These are phyloP conservation scores for Polydrusus cervinus DNA, from an alignment of 2,888 invertebrate species.

Conservation along the genomic window DNA sequence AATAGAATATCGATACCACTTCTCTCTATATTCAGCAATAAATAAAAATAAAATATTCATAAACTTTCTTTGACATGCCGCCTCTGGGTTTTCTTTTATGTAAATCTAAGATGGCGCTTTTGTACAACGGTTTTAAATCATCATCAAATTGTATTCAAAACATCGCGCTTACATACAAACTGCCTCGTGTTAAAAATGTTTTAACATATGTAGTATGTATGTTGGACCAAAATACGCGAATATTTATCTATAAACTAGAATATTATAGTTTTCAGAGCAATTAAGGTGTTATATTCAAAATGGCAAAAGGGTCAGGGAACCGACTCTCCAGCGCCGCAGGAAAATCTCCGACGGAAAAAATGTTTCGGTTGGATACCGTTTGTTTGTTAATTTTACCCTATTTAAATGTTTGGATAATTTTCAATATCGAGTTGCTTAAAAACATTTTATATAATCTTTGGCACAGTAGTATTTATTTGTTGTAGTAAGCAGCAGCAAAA, in stretches of 20 bases:
- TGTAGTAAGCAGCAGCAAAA: too few relatives aligned
- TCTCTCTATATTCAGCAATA: not conserved
- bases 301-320: too few relatives aligned
- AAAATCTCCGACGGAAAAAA: too few relatives aligned
- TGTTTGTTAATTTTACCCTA: too few relatives aligned
- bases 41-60: slow-evolving; percentile 34
- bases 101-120: slow-evolving; percentile 54
- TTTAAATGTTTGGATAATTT: too few relatives aligned
- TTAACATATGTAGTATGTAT: too few relatives aligned
- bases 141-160: slow-evolving; percentile 59
- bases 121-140: slow-evolving; percentile 55
- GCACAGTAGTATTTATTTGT: too few relatives aligned
- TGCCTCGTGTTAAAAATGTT: slow-evolving; percentile 51
- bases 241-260: slow-evolving; percentile 21
- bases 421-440: too few relatives aligned
- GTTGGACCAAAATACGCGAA: slow-evolving; percentile 46
- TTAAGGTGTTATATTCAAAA: not conserved
- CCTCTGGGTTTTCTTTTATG: slow-evolving; percentile 48
- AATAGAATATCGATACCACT: not conserved
- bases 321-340: too few relatives aligned
- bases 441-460: too few relatives aligned
- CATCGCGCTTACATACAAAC: slow-evolving; percentile 36
- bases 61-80: slow-evolving; percentile 53
- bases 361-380: too few relatives aligned
- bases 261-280: not conserved